These are phyloP conservation scores for Rostratula benghalensis DNA, from an alignment of 2,113 vertebrate species.

Conservation along the genomic window DNA sequence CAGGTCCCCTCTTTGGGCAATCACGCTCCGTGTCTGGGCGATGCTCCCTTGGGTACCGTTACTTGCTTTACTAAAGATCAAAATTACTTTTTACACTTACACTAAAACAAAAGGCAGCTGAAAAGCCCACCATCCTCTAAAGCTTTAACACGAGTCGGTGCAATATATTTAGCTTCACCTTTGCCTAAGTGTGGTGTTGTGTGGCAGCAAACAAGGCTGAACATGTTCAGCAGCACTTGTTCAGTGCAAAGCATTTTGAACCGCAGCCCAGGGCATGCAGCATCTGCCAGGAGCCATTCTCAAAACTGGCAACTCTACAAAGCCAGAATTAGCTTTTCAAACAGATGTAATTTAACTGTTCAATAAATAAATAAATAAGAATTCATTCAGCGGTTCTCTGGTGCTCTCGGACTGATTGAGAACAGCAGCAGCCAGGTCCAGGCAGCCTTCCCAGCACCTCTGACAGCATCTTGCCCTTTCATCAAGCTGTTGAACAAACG, in stretches of 20 bases:
- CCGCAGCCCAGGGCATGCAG: background rate
- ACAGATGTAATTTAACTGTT: background rate
- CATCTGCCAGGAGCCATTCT: background rate
- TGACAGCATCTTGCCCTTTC: background rate
- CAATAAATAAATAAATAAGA: constrained; percentile 8
- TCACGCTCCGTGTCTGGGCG: no score
- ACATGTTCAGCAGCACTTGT: background rate
- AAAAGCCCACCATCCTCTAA: background rate
- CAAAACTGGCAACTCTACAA: constrained; percentile 12
- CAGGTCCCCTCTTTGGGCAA: background rate
- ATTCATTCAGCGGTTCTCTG: constrained; percentile 3
- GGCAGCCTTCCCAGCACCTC: background rate
- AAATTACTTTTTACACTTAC: background rate
- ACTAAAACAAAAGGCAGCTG: background rate
- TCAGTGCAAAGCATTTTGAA: background rate
- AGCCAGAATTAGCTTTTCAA: background rate
- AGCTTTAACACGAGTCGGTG: background rate
- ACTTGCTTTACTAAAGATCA: background rate
- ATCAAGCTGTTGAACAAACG: background rate
- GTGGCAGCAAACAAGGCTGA: background rate
- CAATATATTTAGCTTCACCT: background rate
- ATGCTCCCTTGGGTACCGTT: background rate
- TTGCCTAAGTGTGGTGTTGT: background rate
- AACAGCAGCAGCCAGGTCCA: background rate
- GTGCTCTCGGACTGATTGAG: background rate